Evolutionary conservation across 2,888 invertebrate genomes (phyloP).

Genomic region (Parthenolecanium corni): DNA sequence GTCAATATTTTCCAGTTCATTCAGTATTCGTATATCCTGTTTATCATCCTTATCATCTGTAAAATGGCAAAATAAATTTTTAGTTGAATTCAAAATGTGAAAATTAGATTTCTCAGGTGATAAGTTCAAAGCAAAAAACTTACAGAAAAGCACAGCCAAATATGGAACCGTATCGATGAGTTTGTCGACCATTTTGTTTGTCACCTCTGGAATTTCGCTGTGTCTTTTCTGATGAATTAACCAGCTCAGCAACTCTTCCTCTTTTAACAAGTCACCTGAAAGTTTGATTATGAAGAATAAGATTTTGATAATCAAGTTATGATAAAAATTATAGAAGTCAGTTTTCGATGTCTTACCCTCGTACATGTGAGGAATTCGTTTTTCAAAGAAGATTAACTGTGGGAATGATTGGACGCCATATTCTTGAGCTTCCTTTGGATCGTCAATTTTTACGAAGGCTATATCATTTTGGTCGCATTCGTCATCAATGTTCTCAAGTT

Average conservation of each 20-base stretch:
- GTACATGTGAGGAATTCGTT: constrained; percentile 41
- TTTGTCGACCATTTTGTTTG: constrained; percentile 87
- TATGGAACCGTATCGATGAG: constrained; percentile 67
- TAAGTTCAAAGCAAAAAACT: too few relatives aligned
- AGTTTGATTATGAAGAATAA: constrained; percentile 7
- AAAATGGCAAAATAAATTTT: too few relatives aligned
- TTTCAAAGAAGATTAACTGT: constrained; percentile 58
- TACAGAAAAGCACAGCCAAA: constrained; percentile 83
- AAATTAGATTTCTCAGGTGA: too few relatives aligned
- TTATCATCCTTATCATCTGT: constrained; percentile 80
- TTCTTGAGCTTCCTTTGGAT: constrained; percentile 77
- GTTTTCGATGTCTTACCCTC: constrained; percentile 36
- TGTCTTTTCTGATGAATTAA: constrained; percentile 79
- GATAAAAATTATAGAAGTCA: neutral
- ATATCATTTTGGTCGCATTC: constrained; percentile 81
- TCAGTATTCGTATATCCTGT: constrained; percentile 73
- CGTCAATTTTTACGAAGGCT: constrained; percentile 85
- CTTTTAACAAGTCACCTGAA: constrained; percentile 74
- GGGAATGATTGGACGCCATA: constrained; percentile 84
- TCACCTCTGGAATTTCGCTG: constrained; percentile 82
- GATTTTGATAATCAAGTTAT: neutral
- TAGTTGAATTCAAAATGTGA: too few relatives aligned
- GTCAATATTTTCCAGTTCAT: constrained; percentile 84
- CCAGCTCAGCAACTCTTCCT: constrained; percentile 83
- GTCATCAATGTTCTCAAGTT: constrained; percentile 86